These are phyloP conservation scores for Caretta caretta DNA, from an alignment of 2,113 vertebrate genomes.

Conservation along the genomic window DNA sequence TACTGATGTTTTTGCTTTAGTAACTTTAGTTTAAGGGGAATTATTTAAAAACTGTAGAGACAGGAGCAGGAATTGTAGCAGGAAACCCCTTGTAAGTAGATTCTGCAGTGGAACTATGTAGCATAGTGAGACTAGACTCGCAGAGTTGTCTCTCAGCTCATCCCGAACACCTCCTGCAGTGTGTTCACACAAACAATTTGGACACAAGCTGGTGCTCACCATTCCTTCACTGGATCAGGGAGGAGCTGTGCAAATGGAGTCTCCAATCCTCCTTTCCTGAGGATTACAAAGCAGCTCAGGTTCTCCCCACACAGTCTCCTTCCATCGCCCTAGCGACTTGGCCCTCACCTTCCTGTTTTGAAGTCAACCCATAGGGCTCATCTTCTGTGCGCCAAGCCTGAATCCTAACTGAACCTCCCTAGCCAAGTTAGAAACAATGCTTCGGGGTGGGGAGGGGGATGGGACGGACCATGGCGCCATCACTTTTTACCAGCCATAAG, in stretches of 20 bases:
- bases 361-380: background rate
- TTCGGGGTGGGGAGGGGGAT: background rate
- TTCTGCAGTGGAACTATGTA: background rate
- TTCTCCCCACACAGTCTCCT: background rate
- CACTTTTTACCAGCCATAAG: too few relatives aligned
- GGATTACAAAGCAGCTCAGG: accelerated
- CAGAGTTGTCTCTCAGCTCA: background rate
- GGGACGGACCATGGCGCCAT: too few relatives aligned
- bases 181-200: background rate
- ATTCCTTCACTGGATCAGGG: background rate
- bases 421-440: background rate
- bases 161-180: background rate
- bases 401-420: background rate
- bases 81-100: background rate
- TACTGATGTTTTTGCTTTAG: background rate
- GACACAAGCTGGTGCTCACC: background rate
- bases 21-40: background rate
- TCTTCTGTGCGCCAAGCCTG: background rate
- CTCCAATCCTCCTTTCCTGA: accelerated
- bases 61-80: background rate
- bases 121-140: background rate
- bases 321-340: background rate
- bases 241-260: too few relatives aligned
- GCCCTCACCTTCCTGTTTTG: background rate
- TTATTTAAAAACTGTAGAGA: background rate